phyloP scores from a whole-genome alignment of 1,140 invertebrate genomes.

The Zaprionus taronus region DNA sequence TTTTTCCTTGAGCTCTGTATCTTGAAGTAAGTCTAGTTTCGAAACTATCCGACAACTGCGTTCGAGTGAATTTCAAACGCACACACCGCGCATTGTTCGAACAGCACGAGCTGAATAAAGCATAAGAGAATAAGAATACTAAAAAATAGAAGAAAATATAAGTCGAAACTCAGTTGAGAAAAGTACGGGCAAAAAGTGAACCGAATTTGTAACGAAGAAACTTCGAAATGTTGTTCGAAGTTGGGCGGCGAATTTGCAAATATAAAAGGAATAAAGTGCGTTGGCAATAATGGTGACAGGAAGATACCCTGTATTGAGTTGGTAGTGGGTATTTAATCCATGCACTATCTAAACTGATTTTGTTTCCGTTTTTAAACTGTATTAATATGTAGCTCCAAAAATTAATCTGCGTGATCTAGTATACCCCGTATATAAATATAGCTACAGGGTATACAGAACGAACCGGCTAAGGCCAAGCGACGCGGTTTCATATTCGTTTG shows the following conservation, averaged over 20 bases:
- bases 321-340: too few species aligned
- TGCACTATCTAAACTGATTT: too few species aligned
- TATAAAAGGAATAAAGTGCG: constrained; percentile 5
- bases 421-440: neutral
- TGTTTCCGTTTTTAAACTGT: too few species aligned
- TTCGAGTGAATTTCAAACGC: constrained; percentile 63
- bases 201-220: constrained; percentile 31
- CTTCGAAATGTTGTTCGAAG: constrained; percentile 55
- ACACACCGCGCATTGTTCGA: constrained; percentile 60
- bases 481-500: constrained; percentile 21
- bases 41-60: constrained; percentile 9
- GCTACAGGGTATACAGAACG: constrained; percentile 15
- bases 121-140: constrained; percentile 13
- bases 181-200: constrained; percentile 30
- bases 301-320: neutral
- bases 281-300: too few species aligned
- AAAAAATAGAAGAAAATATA: constrained; percentile 31
- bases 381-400: too few species aligned
- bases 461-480: constrained; percentile 51
- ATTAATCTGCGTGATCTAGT: neutral
- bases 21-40: constrained; percentile 14
- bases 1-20: constrained; percentile 14
- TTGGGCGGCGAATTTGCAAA: constrained; percentile 67
- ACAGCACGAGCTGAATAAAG: constrained; percentile 58
- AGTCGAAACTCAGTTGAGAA: constrained; percentile 35